A percentile compares a stretch with the other conserved stretches of the same genome.
These are phyloP conservation scores for Labeo rohita DNA, from an alignment of 2,113 vertebrate species.

Conservation along the genomic window DNA sequence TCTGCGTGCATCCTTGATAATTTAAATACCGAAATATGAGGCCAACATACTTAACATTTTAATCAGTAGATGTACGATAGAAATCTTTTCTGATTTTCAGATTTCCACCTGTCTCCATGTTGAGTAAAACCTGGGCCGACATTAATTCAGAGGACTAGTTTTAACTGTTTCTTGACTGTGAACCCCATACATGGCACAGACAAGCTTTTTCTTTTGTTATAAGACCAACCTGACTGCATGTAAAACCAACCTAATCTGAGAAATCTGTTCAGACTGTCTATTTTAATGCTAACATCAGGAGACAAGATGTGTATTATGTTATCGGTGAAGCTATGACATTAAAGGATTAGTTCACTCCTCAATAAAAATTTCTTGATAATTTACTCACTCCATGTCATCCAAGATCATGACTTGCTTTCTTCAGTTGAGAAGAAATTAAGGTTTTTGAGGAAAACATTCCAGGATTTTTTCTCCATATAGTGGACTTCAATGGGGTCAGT, in stretches of 20 bases:
- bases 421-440: too few species aligned
- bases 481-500: too few species aligned
- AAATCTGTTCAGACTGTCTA: background rate
- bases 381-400: too few species aligned
- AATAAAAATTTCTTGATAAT: too few species aligned
- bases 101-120: background rate
- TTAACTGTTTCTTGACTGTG: background rate
- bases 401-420: too few species aligned
- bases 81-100: background rate
- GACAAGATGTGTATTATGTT: background rate
- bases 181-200: background rate
- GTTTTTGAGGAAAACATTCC: too few species aligned
- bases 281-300: background rate
- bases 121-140: background rate
- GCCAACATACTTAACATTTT: background rate
- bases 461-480: too few species aligned
- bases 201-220: background rate
- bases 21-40: background rate
- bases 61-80: background rate
- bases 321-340: background rate
- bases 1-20: conserved; percentile 25
- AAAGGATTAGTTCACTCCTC: too few species aligned
- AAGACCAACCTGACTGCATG: background rate
- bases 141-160: background rate
- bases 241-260: background rate